These are phyloP conservation scores for Chionis minor DNA, from an alignment of 2,113 vertebrate species.

Conservation along the genomic window DNA sequence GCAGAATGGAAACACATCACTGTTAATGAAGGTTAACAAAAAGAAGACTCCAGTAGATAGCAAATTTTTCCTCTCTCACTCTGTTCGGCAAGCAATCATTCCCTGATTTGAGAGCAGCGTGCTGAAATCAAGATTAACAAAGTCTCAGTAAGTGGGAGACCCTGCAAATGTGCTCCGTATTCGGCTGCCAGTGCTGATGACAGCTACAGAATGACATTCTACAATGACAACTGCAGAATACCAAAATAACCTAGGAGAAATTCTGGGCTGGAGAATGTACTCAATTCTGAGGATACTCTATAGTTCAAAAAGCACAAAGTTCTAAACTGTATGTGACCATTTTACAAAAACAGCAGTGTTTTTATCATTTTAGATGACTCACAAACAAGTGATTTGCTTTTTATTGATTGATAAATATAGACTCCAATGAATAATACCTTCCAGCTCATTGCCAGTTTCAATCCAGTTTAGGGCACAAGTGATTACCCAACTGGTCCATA, in stretches of 20 bases:
- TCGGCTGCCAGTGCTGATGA: not conserved
- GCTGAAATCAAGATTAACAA: not conserved
- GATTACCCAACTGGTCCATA: not conserved
- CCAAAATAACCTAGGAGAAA: not conserved
- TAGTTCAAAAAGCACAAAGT: not conserved
- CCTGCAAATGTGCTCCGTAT: not conserved
- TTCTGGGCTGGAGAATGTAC: not conserved
- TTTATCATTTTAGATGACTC: not conserved
- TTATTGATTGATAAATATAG: not conserved
- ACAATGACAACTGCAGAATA: rapidly evolving
- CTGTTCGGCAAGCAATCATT: not conserved
- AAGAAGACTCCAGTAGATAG: not conserved
- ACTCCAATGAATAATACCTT: not conserved
- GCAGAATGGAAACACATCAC: not conserved
- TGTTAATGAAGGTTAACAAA: not conserved
- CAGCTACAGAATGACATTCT: no score
- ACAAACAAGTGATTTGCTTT: not conserved
- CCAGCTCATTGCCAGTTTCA: not conserved
- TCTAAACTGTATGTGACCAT: rapidly evolving
- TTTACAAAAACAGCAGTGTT: not conserved
- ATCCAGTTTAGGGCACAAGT: not conserved
- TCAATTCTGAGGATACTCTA: not conserved
- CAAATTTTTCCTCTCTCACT: not conserved
- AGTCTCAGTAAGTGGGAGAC: not conserved
- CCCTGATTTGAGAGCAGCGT: not conserved